Evolutionary conservation across 2,113 vertebrate genomes (phyloP).

Genomic region (Heloderma charlesbogerti): DNA sequence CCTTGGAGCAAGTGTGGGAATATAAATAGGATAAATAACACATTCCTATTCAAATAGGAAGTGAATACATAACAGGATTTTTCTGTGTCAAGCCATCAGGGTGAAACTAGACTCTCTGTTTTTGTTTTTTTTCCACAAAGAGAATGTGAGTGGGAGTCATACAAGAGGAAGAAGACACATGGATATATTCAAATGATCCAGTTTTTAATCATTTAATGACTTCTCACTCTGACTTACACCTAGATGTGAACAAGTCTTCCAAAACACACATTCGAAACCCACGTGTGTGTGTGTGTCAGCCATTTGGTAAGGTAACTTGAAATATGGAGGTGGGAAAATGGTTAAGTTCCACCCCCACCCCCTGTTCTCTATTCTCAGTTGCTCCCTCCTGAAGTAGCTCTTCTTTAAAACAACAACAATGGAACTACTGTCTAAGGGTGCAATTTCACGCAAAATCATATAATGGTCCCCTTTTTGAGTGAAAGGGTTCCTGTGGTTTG

Average conservation of each 20-base stretch:
- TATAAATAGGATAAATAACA: background rate
- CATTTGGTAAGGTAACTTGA: background rate
- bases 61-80: constrained; percentile 2
- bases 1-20: background rate
- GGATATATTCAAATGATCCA: background rate
- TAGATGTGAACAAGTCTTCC: background rate
- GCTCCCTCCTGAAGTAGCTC: background rate
- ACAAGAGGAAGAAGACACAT: background rate
- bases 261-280: background rate
- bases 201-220: background rate
- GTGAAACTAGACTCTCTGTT: background rate
- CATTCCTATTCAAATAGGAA: background rate
- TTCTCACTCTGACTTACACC: background rate
- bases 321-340: background rate
- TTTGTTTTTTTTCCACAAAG: background rate
- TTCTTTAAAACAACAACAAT: background rate
- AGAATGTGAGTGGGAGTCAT: background rate
- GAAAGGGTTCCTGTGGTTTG: no score
- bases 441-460: no score
- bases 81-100: accelerated
- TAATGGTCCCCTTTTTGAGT: no score
- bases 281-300: background rate
- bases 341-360: background rate
- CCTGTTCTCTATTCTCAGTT: no score
- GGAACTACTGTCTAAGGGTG: no score